phyloP scores from a whole-genome alignment of 2,113 vertebrate species.

The Muntiacus reevesi region DNA sequence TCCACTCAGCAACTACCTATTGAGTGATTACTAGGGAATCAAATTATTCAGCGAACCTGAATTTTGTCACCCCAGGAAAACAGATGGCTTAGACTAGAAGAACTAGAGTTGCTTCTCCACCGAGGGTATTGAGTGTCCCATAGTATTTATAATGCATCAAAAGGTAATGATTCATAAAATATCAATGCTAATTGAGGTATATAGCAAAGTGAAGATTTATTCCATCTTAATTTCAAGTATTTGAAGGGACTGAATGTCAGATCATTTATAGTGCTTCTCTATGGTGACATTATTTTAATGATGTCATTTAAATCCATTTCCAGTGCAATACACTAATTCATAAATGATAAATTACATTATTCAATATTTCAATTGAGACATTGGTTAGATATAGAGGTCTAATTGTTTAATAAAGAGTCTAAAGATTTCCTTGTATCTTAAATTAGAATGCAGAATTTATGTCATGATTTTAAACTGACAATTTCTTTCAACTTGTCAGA shows the following conservation, averaged over 20 bases:
- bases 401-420: slow-evolving; percentile 43
- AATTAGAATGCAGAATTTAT: not conserved
- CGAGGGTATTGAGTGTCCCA: not conserved
- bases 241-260: not conserved
- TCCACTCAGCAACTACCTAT: not conserved
- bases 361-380: slow-evolving; percentile 65
- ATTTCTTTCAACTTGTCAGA: slow-evolving; percentile 9
- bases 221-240: slow-evolving; percentile 53
- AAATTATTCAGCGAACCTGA: not conserved
- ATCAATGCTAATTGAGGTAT: slow-evolving; percentile 38
- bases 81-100: not conserved
- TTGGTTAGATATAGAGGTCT: not conserved
- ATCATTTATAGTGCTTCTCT: slow-evolving; percentile 59
- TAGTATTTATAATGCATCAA: not conserved
- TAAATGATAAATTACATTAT: slow-evolving; percentile 65
- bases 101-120: not conserved
- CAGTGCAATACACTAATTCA: slow-evolving; percentile 53
- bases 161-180: slow-evolving; percentile 44
- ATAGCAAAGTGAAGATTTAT: slow-evolving; percentile 34
- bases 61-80: not conserved
- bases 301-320: slow-evolving; percentile 69
- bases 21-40: not conserved
- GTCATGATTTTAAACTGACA: slow-evolving; percentile 8
- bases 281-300: slow-evolving; percentile 61
- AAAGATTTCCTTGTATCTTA: slow-evolving; percentile 35